phyloP scores from a whole-genome alignment of 2,888 invertebrate species.

The Zygaena filipendulae region DNA sequence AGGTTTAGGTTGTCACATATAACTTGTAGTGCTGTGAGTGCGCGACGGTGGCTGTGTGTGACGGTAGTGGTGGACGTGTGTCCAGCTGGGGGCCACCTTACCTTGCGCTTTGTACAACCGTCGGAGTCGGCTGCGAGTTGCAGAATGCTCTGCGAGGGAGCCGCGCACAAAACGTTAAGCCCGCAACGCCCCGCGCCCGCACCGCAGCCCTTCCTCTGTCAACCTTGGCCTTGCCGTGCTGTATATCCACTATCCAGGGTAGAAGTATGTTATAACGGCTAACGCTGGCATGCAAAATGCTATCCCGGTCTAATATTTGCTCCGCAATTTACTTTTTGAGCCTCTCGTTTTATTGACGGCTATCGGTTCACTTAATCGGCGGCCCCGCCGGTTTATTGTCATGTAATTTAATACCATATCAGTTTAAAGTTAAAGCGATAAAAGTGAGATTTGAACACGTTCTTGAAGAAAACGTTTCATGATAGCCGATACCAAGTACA shows the following conservation, averaged over 20 bases:
- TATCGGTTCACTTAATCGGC: too few species aligned
- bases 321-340: too few species aligned
- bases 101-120: conserved; percentile 67
- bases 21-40: conserved; percentile 26
- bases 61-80: conserved; percentile 22
- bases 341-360: too few species aligned
- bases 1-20: conserved; percentile 41
- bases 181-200: conserved; percentile 51
- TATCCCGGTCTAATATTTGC: too few species aligned
- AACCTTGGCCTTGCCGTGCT: conserved; percentile 63
- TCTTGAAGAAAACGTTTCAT: too few species aligned
- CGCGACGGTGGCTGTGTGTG: conserved; percentile 24
- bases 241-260: background rate
- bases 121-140: conserved; percentile 68
- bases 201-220: conserved; percentile 46
- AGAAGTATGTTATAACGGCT: too few species aligned
- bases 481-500: too few species aligned
- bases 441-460: too few species aligned
- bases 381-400: too few species aligned
- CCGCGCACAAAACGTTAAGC: conserved; percentile 63
- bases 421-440: too few species aligned
- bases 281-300: too few species aligned
- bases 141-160: conserved; percentile 62
- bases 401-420: too few species aligned
- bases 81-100: conserved; percentile 55